Evolutionary conservation across 92 coral and sea anemone genomes (phyloP), one percentile per base, ranked within the genome.

Genomic region (Anthopleura xanthogrammica): DNA sequence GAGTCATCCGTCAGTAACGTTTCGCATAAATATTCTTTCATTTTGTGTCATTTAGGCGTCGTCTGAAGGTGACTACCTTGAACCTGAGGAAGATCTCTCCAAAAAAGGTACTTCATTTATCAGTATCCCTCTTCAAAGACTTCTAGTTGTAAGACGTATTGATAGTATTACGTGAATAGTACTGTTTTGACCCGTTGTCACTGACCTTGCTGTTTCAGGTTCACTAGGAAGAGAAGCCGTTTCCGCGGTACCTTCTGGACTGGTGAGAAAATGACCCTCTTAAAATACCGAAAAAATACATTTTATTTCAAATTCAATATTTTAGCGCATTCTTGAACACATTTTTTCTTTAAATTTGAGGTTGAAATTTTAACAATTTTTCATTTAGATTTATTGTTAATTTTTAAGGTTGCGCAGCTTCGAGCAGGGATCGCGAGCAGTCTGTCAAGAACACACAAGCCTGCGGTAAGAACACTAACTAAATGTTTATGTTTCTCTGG

Each of bases 401-500:
- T 81, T 14, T 54, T 52, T 39, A 24, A 83, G 86, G 86, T 83
- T 60, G 86, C 86, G 57, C 86, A 83, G 86, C 55, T 83, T 13
- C 41, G 86, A 46, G 72, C 78, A 52, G 86, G 86, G 12, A 83
- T 83, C 75, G 86, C 86, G 7, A 41, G 74, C 41, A 83, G 86
- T 76, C 58, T 83, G 2, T 1, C 24, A 6, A 75, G 81, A 43
- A 0, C 40, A 41, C 56, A 62, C 70, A n/a, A 62, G 20, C 20
- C 65, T 16, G 20, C 0, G 70, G 70, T 62, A 14, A 62, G 12
- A 23, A 20, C 36, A 62, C 50, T 43, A 11, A 4, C 70, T 19
- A 62, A 20, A 62, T 20, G 29, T 62, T 20, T 7, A 23, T 5
- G 70, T 22, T 62, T 20, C 23, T n/a, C 12, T 62, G 10, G 23